Base-by-base conservation (phyloP, 2,797 vertebrate genomes). In the Australoheros facetus region DNA sequence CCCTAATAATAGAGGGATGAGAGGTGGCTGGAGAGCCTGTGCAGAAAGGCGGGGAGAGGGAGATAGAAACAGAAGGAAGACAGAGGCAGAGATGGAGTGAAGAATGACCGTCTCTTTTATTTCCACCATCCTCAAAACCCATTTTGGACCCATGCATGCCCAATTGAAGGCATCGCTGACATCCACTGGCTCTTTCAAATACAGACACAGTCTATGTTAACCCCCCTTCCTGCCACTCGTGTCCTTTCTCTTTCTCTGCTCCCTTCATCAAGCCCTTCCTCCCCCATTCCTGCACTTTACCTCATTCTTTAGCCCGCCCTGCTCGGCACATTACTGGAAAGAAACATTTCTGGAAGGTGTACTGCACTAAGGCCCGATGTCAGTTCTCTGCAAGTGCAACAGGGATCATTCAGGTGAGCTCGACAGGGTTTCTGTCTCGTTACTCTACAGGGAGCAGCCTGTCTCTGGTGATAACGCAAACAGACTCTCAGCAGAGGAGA, bases 91-190 rank as follows among this genome's bases (percentile, higher is more conserved):
- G 78, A 83, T 4, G 59, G 82, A 79, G 78, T 1, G 79, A 80
- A 80, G 80, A 87, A 83, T 74, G 91, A 91, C 88, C 85, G 88
- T 56, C 74, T 87, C 91, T 85, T 89, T 92, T 87, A 87, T 88
- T 90, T 78, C 74, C 80, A 85, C 82, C 77, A 32, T 80, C 83
- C 71, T 77, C 73, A 90, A 95, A 95, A 95, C 87, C 93, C 84
- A 94, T 94, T 95, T 94, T 95, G 89, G 88, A 82, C 71, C 79
- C 45, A 9, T 72, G 85, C 84, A 87, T 81, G 79, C 91, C 93
- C 93, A 87, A 92, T 93, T 94, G 93, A 93, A 93, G 92, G 89
- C 92, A 93, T 94, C 93, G 92, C 88, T 81, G 90, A 87, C 87
- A 75, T 89, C 85, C 81, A 73, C 81, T 37, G 75, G 74, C 78